Evolutionary conservation across 2,888 invertebrate species (phyloP).

Genomic region (Euzophera pinguis): DNA sequence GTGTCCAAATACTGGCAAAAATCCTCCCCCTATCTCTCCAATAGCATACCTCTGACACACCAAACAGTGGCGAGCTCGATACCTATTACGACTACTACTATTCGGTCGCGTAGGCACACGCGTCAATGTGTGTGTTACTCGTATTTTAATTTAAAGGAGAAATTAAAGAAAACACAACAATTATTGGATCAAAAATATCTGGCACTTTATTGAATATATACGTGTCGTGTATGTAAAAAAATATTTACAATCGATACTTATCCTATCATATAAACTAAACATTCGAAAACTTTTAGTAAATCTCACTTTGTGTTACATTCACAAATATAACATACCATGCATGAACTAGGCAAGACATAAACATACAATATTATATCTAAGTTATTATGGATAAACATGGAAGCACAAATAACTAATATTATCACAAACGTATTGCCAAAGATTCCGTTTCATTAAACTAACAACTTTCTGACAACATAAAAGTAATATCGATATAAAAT

Average conservation of each 20-base stretch:
- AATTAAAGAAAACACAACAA: constrained; percentile 15
- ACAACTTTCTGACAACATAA: neutral
- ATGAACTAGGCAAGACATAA: neutral
- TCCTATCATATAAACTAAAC: constrained; percentile 33
- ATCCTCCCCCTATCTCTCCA: too few relatives aligned
- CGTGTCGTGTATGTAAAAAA: constrained; percentile 34
- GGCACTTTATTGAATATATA: constrained; percentile 67
- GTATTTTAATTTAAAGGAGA: neutral
- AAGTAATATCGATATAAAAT: neutral
- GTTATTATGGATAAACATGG: constrained; percentile 10
- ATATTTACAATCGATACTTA: constrained; percentile 53
- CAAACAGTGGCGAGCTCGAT: too few relatives aligned
- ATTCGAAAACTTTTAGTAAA: constrained; percentile 38
- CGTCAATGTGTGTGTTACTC: too few relatives aligned
- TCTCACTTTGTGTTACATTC: constrained; percentile 45
- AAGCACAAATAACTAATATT: constrained; percentile 11
- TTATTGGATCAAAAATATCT: constrained; percentile 47
- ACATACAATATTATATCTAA: neutral
- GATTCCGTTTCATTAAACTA: neutral
- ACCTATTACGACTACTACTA: too few relatives aligned
- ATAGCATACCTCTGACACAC: too few relatives aligned
- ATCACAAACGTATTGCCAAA: constrained; percentile 9
- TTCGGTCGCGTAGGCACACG: too few relatives aligned
- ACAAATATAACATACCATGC: constrained; percentile 19
- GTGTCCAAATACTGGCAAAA: too few relatives aligned